Evolutionary conservation across 2,888 invertebrate species (phyloP).

Genomic region (Ennomos quercinarius): DNA sequence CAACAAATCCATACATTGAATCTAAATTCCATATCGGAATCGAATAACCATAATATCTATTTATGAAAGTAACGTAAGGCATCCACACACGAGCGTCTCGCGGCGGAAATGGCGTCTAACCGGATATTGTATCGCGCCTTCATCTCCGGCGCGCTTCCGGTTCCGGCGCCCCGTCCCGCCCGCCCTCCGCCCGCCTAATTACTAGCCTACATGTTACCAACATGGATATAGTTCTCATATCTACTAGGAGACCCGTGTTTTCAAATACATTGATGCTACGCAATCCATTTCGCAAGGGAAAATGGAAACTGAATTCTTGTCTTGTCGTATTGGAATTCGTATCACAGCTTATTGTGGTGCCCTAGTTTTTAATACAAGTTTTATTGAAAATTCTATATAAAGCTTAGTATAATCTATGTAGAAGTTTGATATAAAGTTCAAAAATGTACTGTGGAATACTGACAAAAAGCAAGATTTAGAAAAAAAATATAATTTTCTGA

Average conservation of each 20-base stretch:
- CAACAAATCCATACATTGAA: constrained; percentile 5
- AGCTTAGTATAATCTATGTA: no score
- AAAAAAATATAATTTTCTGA: no score
- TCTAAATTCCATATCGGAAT: constrained; percentile 9
- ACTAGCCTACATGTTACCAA: constrained; percentile 51
- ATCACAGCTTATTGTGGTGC: background rate
- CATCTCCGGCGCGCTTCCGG: constrained; percentile 84
- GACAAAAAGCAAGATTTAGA: no score
- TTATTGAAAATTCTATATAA: no score
- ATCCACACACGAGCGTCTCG: constrained; percentile 74
- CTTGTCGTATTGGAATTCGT: background rate
- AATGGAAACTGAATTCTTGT: constrained; percentile 7
- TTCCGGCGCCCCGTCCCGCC: constrained; percentile 68
- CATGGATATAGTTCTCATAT: constrained; percentile 31
- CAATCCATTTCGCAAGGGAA: constrained; percentile 18
- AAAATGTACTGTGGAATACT: no score
- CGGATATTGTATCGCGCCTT: constrained; percentile 86
- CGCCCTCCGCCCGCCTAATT: constrained; percentile 80
- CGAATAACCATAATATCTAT: constrained; percentile 28
- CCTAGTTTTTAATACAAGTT: no score
- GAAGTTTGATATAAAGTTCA: no score
- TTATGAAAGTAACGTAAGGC: constrained; percentile 56
- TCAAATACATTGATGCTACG: constrained; percentile 22
- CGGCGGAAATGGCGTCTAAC: constrained; percentile 84
- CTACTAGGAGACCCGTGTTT: constrained; percentile 11